These are phyloP conservation scores for Mormyrus lacerda DNA, from an alignment of 2,113 vertebrate genomes.

Conservation along the genomic window DNA sequence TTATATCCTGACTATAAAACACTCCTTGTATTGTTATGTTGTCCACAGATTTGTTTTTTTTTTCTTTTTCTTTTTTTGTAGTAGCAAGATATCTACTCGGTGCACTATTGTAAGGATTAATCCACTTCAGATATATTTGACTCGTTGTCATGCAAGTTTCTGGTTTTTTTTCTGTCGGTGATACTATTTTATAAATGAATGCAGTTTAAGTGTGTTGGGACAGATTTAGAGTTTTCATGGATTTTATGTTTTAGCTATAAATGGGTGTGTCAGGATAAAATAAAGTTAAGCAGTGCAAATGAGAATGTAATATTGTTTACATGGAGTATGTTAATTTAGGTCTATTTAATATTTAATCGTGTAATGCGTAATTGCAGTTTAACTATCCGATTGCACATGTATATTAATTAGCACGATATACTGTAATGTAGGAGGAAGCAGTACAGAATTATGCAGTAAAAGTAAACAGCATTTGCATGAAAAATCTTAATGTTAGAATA, in stretches of 20 bases:
- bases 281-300: background rate
- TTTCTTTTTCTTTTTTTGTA: background rate
- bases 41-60: background rate
- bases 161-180: background rate
- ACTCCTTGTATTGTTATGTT: background rate
- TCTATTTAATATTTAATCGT: background rate
- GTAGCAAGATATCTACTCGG: background rate
- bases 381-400: background rate
- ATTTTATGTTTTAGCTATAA: background rate
- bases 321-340: background rate
- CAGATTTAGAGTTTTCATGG: background rate
- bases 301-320: background rate
- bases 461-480: background rate
- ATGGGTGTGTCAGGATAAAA: background rate
- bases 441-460: background rate
- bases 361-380: background rate
- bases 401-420: no score
- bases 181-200: background rate
- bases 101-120: background rate
- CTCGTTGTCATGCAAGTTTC: background rate
- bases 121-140: background rate
- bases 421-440: background rate
- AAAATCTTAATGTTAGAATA: background rate
- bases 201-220: background rate
- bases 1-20: conserved; percentile 20